Evolutionary conservation across 1,140 invertebrate species (phyloP).

Genomic region (Oryctes rhinoceros): DNA sequence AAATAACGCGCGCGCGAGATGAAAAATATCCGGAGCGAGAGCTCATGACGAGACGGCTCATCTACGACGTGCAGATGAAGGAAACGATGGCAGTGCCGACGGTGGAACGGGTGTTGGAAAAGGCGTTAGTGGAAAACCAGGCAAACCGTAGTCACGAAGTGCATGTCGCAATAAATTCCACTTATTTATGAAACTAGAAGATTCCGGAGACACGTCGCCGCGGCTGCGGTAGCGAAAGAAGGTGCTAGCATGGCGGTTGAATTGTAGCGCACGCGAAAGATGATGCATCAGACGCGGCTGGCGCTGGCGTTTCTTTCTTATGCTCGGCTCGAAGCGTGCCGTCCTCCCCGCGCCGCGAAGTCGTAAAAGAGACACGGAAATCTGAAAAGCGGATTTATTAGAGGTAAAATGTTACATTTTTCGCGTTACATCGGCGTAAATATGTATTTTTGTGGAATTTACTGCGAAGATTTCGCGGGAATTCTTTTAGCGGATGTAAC

Average conservation of each 20-base stretch:
- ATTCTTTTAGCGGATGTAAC: background rate
- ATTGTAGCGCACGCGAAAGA: background rate
- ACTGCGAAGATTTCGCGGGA: background rate
- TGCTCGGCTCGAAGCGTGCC: background rate
- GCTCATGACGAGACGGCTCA: constrained; percentile 28
- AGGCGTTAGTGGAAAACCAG: background rate
- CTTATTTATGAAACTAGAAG: constrained; percentile 56
- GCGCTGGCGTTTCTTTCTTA: background rate
- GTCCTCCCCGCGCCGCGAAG: background rate
- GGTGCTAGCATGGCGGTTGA: background rate
- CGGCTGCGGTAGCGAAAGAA: background rate
- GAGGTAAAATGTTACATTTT: constrained; percentile 5
- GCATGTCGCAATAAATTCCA: constrained; percentile 55
- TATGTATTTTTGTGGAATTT: background rate
- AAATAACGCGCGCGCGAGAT: constrained; percentile 4
- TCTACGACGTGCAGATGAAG: constrained; percentile 9
- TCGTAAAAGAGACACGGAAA: background rate
- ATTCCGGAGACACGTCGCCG: constrained; percentile 47
- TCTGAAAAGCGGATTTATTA: background rate
- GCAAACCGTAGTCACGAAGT: constrained; percentile 54
- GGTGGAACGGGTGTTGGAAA: background rate
- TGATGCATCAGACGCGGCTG: background rate
- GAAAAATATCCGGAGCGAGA: constrained; percentile 29
- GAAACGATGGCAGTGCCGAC: background rate
- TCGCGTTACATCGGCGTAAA: background rate